These are phyloP conservation scores for Vanessa cardui DNA, from an alignment of 2,888 invertebrate genomes.

Conservation along the genomic window DNA sequence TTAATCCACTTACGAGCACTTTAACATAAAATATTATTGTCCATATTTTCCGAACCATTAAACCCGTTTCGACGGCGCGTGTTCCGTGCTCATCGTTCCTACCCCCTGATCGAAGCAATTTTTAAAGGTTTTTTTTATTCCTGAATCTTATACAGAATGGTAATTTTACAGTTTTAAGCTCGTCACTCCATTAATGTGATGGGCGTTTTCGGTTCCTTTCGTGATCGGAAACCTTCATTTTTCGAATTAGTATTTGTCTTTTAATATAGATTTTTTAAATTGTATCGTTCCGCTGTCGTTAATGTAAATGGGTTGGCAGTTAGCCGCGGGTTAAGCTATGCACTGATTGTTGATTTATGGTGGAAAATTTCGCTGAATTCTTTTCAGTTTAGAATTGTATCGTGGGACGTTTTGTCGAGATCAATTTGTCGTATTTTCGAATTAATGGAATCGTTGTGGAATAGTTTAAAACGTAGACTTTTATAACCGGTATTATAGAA, in stretches of 20 bases:
- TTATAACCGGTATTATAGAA: no score
- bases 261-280: slow-evolving; percentile 48
- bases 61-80: slow-evolving; percentile 55
- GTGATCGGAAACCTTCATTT: slow-evolving; percentile 58
- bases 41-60: slow-evolving; percentile 63
- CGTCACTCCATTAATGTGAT: slow-evolving; percentile 78
- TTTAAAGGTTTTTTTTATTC: slow-evolving; percentile 52
- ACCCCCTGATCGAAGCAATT: slow-evolving; percentile 54
- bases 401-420: slow-evolving; percentile 4
- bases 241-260: slow-evolving; percentile 57
- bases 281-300: slow-evolving; percentile 45
- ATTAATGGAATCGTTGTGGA: not conserved
- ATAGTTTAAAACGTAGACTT: not conserved
- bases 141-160: slow-evolving; percentile 67
- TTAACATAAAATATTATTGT: slow-evolving; percentile 25
- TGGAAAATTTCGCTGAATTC: slow-evolving; percentile 28
- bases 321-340: slow-evolving; percentile 33
- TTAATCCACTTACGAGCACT: slow-evolving; percentile 11
- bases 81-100: slow-evolving; percentile 59
- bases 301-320: slow-evolving; percentile 54
- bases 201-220: slow-evolving; percentile 60
- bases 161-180: slow-evolving; percentile 81
- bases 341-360: slow-evolving; percentile 59
- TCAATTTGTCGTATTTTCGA: slow-evolving; percentile 5
- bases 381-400: slow-evolving; percentile 26